Conservation (phyloP, 2,113 vertebrate genomes). For the Brachyhypopomus occidentalis region DNA sequence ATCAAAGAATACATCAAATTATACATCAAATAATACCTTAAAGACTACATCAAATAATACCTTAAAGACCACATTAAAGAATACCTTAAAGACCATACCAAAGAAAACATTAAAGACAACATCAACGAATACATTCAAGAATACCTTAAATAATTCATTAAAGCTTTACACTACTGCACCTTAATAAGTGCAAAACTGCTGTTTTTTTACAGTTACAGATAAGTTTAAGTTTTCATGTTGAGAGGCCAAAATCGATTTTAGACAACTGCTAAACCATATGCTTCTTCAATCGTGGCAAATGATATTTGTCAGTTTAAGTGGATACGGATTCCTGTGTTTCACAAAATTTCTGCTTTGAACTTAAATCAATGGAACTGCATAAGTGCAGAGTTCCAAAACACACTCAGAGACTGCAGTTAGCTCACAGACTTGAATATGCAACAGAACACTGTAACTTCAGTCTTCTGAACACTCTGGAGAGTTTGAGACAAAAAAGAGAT, state of each 20-base stretch:
- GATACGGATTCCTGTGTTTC: conserved; percentile 44
- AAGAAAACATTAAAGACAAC: not conserved
- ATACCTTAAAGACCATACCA: not conserved
- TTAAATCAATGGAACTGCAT: conserved; percentile 60
- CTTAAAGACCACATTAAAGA: too few relatives aligned
- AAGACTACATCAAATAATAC: too few relatives aligned
- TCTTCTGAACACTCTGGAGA: conserved; percentile 61
- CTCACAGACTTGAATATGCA: conserved; percentile 51
- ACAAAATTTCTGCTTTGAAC: conserved; percentile 49
- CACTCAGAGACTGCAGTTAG: conserved; percentile 38
- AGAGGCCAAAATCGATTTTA: conserved; percentile 12
- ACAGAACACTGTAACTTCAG: conserved; percentile 43
- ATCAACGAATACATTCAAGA: not conserved
- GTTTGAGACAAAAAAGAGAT: conserved; percentile 61
- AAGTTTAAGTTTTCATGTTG: not conserved
- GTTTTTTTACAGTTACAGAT: not conserved
- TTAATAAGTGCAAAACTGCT: not conserved
- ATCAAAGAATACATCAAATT: too few relatives aligned
- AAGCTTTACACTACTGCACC: not conserved
- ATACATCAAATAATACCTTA: too few relatives aligned
- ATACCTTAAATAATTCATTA: not conserved
- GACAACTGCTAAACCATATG: conserved; percentile 28
- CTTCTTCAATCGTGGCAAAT: conserved; percentile 28
- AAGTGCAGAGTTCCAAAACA: conserved; percentile 10
- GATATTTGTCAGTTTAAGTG: conserved; percentile 47